These are phyloP conservation scores for Empidonax traillii DNA, from an alignment of 2,113 vertebrate species.

Conservation along the genomic window DNA sequence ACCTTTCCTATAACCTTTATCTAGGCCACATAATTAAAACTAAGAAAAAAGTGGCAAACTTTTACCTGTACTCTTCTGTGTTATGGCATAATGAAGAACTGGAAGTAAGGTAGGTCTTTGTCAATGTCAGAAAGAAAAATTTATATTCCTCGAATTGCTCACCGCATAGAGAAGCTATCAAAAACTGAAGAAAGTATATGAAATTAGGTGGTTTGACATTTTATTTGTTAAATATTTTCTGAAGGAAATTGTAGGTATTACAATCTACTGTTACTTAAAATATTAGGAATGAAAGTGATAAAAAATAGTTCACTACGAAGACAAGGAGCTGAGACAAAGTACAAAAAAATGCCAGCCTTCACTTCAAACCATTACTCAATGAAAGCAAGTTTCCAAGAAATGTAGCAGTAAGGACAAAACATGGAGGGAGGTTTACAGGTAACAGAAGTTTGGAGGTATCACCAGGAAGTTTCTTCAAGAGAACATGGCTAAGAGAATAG, in stretches of 20 bases:
- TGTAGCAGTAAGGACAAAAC: not conserved
- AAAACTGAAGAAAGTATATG: fast-evolving
- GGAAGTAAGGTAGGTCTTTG: not conserved
- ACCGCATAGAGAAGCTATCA: not conserved
- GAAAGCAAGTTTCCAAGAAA: not conserved
- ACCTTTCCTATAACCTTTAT: not conserved
- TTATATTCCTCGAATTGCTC: not conserved
- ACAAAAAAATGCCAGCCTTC: not conserved
- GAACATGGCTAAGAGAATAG: not conserved
- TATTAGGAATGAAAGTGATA: not conserved
- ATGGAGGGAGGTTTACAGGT: not conserved
- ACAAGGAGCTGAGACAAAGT: not conserved
- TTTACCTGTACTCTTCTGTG: not conserved
- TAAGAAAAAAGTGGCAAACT: not conserved
- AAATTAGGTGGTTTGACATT: not conserved
- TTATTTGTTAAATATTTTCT: not conserved
- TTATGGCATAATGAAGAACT: not conserved
- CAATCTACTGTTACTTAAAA: not conserved
- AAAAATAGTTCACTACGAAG: not conserved
- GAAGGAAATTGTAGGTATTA: not conserved
- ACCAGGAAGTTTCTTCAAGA: not conserved
- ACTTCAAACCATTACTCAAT: not conserved
- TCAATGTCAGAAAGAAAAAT: not conserved
- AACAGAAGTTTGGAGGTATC: not conserved
- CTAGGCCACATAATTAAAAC: not conserved